Evolutionary conservation across 30 jellyfish, hydroid and myxozoan species (phyloP), one percentile per base, ranked within the genome.

Genomic region (Turritopsis dohrnii): DNA sequence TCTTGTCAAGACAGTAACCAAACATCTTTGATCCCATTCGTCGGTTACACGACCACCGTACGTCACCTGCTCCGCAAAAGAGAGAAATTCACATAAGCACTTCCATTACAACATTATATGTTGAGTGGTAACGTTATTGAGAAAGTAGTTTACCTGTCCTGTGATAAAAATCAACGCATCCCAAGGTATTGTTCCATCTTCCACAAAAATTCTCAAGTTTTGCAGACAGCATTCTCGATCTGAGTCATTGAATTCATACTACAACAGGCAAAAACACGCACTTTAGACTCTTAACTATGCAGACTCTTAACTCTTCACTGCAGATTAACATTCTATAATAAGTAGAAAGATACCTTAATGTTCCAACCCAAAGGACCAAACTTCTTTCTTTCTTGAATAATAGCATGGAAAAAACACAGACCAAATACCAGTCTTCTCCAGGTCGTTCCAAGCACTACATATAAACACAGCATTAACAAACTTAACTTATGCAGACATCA

Each of bases 291-390:
- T n/a, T n/a, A n/a, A n/a, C n/a, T n/a, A n/a, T n/a, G n/a, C n/a
- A n/a, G n/a, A n/a, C n/a, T n/a, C n/a, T n/a, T n/a, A n/a, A n/a
- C n/a, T n/a, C n/a, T n/a, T n/a, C n/a, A n/a, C n/a, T 21, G 30
- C 31, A 19, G 8, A 19, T n/a, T 8, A 0, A 8, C 77, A 69
- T n/a, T 69, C 30, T 7, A 69, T 27, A 23, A 7, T 0, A 1
- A 23, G 19, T 27, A 69, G 75, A 54, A 87, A 66, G 65, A 52
- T 23, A 93, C 98, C 96, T 93, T 88, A 81, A 93, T 93, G 52
- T 93, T 93, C 98, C 98, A 93, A 7, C 98, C 98, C 65, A 93
- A 95, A 1, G 98, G 98, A 25, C 98, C 98, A 82, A 93, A 93
- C 71, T 93, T 93, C 84, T 93, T 93, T 72, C 98, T 54, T 69